These are phyloP conservation scores for Leptogaster cylindrica DNA, from an alignment of 2,888 invertebrate genomes.

Conservation along the genomic window DNA sequence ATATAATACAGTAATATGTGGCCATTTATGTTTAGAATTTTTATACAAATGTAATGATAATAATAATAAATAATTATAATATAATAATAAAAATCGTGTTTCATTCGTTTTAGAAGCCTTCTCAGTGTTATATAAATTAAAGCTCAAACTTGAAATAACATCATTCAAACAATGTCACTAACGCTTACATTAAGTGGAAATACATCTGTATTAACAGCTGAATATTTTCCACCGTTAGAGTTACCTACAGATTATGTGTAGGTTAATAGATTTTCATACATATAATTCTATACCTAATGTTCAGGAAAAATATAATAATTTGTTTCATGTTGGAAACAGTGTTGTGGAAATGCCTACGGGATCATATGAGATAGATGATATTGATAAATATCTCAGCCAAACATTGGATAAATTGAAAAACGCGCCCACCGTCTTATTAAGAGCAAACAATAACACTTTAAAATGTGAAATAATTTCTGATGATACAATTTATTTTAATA, in stretches of 20 bases:
- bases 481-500: constrained; percentile 2
- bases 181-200: constrained; percentile 52
- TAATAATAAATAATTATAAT: neutral
- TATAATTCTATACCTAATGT: constrained; percentile 53
- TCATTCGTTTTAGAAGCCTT: too few species aligned
- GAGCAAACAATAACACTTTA: constrained; percentile 39
- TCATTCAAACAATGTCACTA: too few species aligned
- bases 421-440: neutral
- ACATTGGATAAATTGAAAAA: neutral
- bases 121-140: neutral
- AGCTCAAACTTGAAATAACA: neutral
- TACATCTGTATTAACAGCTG: constrained; percentile 47
- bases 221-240: constrained; percentile 44
- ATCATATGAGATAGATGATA: constrained; percentile 55
- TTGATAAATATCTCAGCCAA: constrained; percentile 36
- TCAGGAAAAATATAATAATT: constrained; percentile 53
- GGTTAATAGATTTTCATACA: constrained; percentile 52
- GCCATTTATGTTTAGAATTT: neutral
- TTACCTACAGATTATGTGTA: constrained; percentile 51
- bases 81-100: neutral
- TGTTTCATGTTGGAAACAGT: constrained; percentile 50
- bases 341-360: constrained; percentile 51
- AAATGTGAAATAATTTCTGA: constrained; percentile 16
- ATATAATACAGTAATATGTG: constrained; percentile 15
- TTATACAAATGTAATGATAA: neutral